A percentile compares a stretch with the other conserved stretches of the same genome.
These are phyloP conservation scores for Plectropomus leopardus DNA, from an alignment of 2,113 vertebrate genomes.

Conservation along the genomic window DNA sequence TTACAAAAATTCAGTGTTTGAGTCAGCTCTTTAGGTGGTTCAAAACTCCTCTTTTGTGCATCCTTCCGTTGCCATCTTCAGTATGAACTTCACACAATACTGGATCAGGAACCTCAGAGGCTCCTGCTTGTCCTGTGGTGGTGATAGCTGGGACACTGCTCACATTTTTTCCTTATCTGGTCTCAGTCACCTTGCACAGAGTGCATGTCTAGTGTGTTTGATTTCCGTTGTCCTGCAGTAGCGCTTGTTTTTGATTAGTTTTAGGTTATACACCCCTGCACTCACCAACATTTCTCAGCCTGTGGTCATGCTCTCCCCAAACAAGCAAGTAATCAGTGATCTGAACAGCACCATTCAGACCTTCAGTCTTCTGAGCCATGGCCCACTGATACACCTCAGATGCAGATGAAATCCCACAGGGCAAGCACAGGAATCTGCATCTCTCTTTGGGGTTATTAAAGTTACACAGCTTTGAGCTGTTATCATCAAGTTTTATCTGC, in stretches of 20 bases:
- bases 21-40: background rate
- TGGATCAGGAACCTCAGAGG: background rate
- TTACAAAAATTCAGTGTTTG: background rate
- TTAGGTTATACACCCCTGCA: background rate
- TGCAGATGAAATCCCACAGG: constrained; percentile 26
- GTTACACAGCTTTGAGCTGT: constrained; percentile 41
- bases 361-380: constrained; percentile 32
- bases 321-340: constrained; percentile 30
- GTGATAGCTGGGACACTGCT: background rate
- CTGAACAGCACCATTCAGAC: constrained; percentile 19
- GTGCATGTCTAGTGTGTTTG: background rate
- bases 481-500: constrained; percentile 35
- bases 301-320: background rate
- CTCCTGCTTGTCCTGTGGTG: background rate
- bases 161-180: constrained; percentile 20
- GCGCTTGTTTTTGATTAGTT: constrained; percentile 21
- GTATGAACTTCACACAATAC: constrained; percentile 11
- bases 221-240: constrained; percentile 2
- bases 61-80: background rate
- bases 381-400: constrained; percentile 32
- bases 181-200: background rate
- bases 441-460: constrained; percentile 27
- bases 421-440: constrained; percentile 8
- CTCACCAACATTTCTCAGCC: background rate
- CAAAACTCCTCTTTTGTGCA: background rate